Evolutionary conservation across 2,797 vertebrate species (phyloP), one percentile per base, ranked within the genome.

Genomic region (Gouania willdenowi): DNA sequence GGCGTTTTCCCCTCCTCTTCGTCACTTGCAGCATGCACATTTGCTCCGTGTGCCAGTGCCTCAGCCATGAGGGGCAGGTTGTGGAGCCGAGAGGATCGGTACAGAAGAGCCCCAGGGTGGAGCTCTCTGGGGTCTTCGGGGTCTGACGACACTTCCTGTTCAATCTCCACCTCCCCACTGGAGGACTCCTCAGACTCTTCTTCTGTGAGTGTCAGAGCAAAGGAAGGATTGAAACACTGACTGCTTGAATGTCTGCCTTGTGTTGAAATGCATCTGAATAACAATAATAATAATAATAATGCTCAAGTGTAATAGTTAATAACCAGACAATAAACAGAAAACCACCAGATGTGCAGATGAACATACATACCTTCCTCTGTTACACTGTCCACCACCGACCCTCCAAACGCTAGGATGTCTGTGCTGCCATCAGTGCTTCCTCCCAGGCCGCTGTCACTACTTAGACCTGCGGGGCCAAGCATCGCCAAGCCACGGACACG

Each of bases 391-490:
- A 97, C 95, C 71, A 93, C 91, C 0, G 93, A 90, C 49, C 93
- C 92, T 3, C 93, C 92, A 4, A 95, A 94, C 6, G 93, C 91
- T 72, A 98, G 87, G 71, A 98, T 77, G 28, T 99, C 97, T 0
- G 89, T 93, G 88, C 95, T 99, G 76, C 97, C 95, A 0, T 99
- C 95, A 0, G 93, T 96, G 58, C 96, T 99, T 11, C 96, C 96
- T 0, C 97, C 95, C 1, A 99, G 87, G 0, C 95, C 95, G 0
- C 95, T 97, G 86, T 98, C 95, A 0, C 94, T 98, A 88, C 97
- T 98, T 27, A 98, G 87, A 93, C 97, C 95, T 94, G 92, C 65
- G 3, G 90, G 91, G 83, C 87, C 92, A 87, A 85, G 56, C 67
- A 74, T 52, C 49, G 80, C 88, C 87, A 90, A 77, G 83, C 75